Evolutionary conservation across 2,888 invertebrate genomes (phyloP), one percentile per base, ranked within the genome.

Genomic region (Sarcophaga variegata): DNA sequence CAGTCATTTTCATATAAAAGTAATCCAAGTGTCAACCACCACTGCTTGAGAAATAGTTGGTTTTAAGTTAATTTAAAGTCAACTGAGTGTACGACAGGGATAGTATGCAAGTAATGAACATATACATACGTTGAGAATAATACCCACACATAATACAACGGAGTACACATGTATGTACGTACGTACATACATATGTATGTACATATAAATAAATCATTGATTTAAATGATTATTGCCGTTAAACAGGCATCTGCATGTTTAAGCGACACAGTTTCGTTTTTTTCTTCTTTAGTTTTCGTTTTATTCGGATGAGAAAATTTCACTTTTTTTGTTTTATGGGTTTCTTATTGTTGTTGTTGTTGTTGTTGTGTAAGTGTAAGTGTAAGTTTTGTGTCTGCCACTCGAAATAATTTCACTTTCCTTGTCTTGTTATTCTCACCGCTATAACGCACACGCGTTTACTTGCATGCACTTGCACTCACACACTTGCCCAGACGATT

Each of bases 331-430:
- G 8, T 25, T 71, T 82, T 64, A 17, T 17, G 25, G 71, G 14
- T 63, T 62, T 60, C 25, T 49, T 37, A 14, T 20, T 20, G n/a
- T 45, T 71, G 37, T 60, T 25, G 27, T 60, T 25, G 27, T 12
- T 66, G 20, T 71, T 1, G 14, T 22, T 22, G 22, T 49, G 49
- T 14, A 14, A 12, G 49, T 49, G 14, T 4, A 54, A 54, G 54
- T 54, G 14, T 54, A 54, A 54, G 72, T 72, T 60, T 54, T 60
- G 22, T 80, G 81, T 78, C 74, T 81, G 25, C 78, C 64, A 75
- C 63, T 72, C 67, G 84, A 82, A 69, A 82, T 79, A 82, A 67
- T 79, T 87, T 84, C 81, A 82, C 84, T 84, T 84, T 84, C 54
- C 71, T 82, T 76, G 64, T 17, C 10, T 75, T 60, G 20, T 17